Evolutionary conservation across 2,113 vertebrate species (phyloP), one percentile per base, ranked within the genome.

Genomic region (Falco punctatus): DNA sequence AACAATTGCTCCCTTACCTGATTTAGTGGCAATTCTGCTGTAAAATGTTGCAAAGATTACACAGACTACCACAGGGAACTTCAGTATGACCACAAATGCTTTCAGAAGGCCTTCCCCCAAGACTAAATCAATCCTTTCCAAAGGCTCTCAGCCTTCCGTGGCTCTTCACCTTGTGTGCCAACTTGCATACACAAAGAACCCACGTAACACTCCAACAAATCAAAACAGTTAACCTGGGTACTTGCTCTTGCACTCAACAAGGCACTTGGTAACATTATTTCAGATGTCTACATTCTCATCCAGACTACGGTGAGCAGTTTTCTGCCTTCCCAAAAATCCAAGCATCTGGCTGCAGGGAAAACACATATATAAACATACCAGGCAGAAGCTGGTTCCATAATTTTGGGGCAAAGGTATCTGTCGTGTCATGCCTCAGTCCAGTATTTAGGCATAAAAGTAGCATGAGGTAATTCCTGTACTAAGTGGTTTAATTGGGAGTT

Each of bases 141-240:
- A 40, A 73, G 46, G 2, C 6, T 55, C 11, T 49, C 27, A 44
- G 2, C 35, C 38, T 70, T 35, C 65, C 46, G 6, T 12, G 14
- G 15, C 40, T 49, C 24, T 52, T 38, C 22, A 20, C 3, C 27
- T 69, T 4, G 2, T 20, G 55, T 11, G 19, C 32, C 46, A n/a
- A 2, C 11, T 17, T 32, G 13, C 42, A 64, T 5, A 0, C 0
- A 1, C 6, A 11, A 15, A 17, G 38, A 69, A 20, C 15, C 46
- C n/a, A 6, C 8, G 27, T 21, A 51, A 55, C 11, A 10, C n/a
- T 55, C 66, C 33, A 54, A 28, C 13, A 75, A 49, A 54, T 13
- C 52, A 55, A 28, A 80, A 38, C 18, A 8, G 3, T 17, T 81
- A 15, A 49, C 13, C 49, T 26, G 0, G 3, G 15, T 19, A 5